These are phyloP conservation scores for Pygoscelis antarcticus DNA, from an alignment of 2,113 vertebrate species.

Conservation along the genomic window DNA sequence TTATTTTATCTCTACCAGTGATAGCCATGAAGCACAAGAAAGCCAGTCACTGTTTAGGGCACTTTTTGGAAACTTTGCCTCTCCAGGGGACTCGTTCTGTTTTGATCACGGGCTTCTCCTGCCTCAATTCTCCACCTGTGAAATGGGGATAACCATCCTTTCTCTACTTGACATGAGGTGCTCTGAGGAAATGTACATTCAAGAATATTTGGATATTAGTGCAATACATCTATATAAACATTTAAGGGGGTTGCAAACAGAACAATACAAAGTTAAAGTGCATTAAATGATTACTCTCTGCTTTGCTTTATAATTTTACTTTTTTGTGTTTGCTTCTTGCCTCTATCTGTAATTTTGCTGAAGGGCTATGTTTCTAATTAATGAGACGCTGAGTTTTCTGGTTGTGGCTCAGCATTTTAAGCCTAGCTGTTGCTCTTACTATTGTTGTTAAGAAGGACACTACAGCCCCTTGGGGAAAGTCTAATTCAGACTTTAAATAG, in stretches of 20 bases:
- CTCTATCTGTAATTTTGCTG: not conserved
- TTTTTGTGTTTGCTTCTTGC: not conserved
- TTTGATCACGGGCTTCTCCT: not conserved
- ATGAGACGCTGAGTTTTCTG: not conserved
- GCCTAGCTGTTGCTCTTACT: not conserved
- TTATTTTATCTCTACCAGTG: not conserved
- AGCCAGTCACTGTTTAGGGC: not conserved
- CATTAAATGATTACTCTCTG: not conserved
- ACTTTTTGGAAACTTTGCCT: not conserved
- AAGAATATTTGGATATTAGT: not conserved
- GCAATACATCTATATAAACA: not conserved
- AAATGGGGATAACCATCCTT: not conserved
- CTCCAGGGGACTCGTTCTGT: not conserved
- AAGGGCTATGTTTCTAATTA: constrained; percentile 7
- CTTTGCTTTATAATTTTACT: not conserved
- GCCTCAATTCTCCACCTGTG: not conserved
- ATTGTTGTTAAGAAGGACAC: not conserved
- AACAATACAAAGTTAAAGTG: not conserved
- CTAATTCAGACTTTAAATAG: not conserved
- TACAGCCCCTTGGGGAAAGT: not conserved
- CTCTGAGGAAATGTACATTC: not conserved
- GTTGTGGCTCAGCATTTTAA: not conserved
- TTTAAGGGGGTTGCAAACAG: not conserved
- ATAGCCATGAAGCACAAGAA: not conserved
- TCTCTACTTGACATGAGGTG: not conserved